These are phyloP conservation scores for Polydrusus pterygomalis DNA, from an alignment of 2,888 invertebrate genomes.

Conservation along the genomic window DNA sequence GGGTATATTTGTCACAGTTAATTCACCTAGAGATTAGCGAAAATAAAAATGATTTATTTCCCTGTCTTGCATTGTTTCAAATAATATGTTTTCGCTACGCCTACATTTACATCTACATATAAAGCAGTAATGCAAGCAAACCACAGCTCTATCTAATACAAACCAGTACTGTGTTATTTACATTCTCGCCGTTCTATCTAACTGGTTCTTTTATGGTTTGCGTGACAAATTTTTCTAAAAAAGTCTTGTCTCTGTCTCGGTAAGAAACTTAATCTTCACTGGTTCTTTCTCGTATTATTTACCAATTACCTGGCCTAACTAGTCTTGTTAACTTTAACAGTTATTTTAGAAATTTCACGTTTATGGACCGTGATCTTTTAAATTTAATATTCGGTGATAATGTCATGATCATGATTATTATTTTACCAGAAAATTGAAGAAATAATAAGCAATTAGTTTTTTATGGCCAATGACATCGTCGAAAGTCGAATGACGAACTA, in stretches of 20 bases:
- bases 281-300: slow-evolving; percentile 51
- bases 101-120: no score
- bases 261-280: slow-evolving; percentile 52
- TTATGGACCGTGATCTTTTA: not conserved
- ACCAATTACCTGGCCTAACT: slow-evolving; percentile 47
- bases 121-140: no score
- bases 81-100: no score
- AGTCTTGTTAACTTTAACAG: slow-evolving; percentile 43
- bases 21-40: slow-evolving; percentile 25
- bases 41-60: slow-evolving; percentile 15
- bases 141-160: not conserved
- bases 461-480: not conserved
- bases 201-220: slow-evolving; percentile 53
- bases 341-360: slow-evolving; percentile 33
- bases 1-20: slow-evolving; percentile 45
- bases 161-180: slow-evolving; percentile 31
- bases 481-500: no score
- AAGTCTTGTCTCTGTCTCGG: slow-evolving; percentile 41
- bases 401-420: not conserved
- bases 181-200: slow-evolving; percentile 40
- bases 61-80: not conserved
- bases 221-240: slow-evolving; percentile 52
- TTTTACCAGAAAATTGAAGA: not conserved
- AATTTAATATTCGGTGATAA: slow-evolving; percentile 10
- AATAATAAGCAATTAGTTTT: not conserved